Base-by-base conservation (phyloP, 2,888 invertebrate genomes). In the Seira musarum region DNA sequence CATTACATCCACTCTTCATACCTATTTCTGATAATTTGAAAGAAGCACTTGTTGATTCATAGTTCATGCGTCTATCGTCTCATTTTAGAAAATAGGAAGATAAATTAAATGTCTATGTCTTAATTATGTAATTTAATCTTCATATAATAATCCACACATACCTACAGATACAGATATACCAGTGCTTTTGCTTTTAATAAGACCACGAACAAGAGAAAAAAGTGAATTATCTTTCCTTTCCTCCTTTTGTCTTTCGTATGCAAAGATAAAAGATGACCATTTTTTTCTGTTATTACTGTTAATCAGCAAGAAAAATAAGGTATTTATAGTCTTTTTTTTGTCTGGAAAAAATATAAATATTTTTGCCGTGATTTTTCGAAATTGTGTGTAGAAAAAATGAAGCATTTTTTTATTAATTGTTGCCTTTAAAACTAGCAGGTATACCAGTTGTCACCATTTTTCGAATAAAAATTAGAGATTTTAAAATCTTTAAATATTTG, bases 381-480 rank as follows among this genome's bases (percentile, higher is more conserved):
- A n/a, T 77, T 25, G 49, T 61, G 22, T 40, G 53, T 71, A 40
- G 71, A 66, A 77, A 77, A 61, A 66, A 66, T 64, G 25, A 40
- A 49, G 17, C 19, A 24, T 53, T 66, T 21, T 35, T 60, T 73
- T 22, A 24, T 19, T 66, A 35, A 13, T 19, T 63, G 24, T 61
- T 75, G 61, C 61, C 63, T 60, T 78, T 65, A 71, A 21, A 61
- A 63, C 35, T 71, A 72, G 67, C 79, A 80, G 79, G 79, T 80
- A 80, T 80, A 80, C 79, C 79, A 69, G 79, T 80, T 80, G 66
- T 73, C 79, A 80, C 13, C 53, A 53, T 53, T 53, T 53, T 67
- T 80, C 66, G 49, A 30, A 53, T 49, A 65, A 61, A 35, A 30
- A 70, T 70, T 61, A 35, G 57, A 61, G 35, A 17, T 19, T 71